These are phyloP conservation scores for Folsomia candida DNA, from an alignment of 2,888 invertebrate species.

Conservation along the genomic window DNA sequence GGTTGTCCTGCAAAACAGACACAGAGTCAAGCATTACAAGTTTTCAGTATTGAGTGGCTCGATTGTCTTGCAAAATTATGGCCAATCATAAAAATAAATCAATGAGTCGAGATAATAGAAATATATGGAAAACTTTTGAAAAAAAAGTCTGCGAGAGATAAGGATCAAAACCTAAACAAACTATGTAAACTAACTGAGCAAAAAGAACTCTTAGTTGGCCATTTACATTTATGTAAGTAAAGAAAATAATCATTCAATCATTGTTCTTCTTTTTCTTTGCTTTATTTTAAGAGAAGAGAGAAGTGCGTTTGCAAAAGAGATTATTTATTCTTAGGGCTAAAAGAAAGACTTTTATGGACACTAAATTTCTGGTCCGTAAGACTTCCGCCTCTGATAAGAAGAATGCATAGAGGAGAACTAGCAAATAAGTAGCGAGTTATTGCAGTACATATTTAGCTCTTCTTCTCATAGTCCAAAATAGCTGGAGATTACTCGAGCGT, in stretches of 20 bases:
- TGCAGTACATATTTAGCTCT: too few species aligned
- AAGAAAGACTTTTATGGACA: background rate
- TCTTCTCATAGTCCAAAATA: background rate
- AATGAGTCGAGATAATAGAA: background rate
- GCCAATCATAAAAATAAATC: background rate
- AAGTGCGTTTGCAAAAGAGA: background rate
- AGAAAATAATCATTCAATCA: background rate
- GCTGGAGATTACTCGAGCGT: background rate
- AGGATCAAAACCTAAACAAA: background rate
- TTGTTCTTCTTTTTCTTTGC: background rate
- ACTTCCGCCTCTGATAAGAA: conserved; percentile 3
- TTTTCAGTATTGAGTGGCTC: background rate
- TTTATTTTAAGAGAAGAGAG: background rate
- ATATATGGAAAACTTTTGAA: background rate
- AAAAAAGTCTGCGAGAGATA: too few species aligned
- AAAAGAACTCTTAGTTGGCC: too few species aligned
- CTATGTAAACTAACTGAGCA: too few species aligned
- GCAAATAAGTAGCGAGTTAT: background rate
- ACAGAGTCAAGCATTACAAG: background rate
- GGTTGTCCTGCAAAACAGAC: conserved; percentile 52
- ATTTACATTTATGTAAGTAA: too few species aligned
- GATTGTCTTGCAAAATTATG: background rate
- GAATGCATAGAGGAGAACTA: background rate
- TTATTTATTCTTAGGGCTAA: too few species aligned
- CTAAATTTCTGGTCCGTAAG: background rate